phyloP scores from a whole-genome alignment of 2,113 vertebrate genomes.

The Turdus rufiventris region DNA sequence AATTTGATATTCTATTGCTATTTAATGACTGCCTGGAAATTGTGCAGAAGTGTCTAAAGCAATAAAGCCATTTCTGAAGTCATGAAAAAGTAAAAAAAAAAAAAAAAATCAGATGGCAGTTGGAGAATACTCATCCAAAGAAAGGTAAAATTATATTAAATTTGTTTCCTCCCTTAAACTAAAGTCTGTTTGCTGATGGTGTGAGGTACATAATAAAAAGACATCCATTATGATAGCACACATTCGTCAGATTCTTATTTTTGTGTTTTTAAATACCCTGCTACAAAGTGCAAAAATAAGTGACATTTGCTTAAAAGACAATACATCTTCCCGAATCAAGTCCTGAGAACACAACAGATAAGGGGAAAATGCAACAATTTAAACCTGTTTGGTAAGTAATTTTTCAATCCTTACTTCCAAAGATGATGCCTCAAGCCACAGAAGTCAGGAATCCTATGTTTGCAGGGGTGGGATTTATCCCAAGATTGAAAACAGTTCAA shows the following conservation, averaged over 20 bases:
- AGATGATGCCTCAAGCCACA: background rate
- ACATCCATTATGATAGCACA: background rate
- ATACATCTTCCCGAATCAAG: background rate
- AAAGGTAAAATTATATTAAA: background rate
- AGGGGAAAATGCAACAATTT: background rate
- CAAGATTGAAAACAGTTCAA: background rate
- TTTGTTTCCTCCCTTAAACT: background rate
- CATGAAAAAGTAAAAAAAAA: background rate
- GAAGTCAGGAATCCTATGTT: background rate
- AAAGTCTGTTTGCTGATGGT: background rate
- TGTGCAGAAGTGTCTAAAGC: background rate
- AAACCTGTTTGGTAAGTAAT: background rate
- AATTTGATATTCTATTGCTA: constrained; percentile 17
- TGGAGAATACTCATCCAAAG: background rate
- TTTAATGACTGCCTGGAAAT: constrained; percentile 5
- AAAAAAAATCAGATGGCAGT: fast-evolving
- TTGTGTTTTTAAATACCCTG: background rate
- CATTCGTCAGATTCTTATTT: background rate
- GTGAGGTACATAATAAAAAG: background rate
- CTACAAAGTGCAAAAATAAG: background rate
- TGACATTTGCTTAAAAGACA: background rate
- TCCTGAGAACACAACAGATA: background rate
- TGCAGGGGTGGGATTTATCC: background rate
- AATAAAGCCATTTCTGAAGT: constrained; percentile 35
- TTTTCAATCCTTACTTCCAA: background rate